These are phyloP conservation scores for Lithophane ornitopus DNA, from an alignment of 2,888 invertebrate genomes.

Conservation along the genomic window DNA sequence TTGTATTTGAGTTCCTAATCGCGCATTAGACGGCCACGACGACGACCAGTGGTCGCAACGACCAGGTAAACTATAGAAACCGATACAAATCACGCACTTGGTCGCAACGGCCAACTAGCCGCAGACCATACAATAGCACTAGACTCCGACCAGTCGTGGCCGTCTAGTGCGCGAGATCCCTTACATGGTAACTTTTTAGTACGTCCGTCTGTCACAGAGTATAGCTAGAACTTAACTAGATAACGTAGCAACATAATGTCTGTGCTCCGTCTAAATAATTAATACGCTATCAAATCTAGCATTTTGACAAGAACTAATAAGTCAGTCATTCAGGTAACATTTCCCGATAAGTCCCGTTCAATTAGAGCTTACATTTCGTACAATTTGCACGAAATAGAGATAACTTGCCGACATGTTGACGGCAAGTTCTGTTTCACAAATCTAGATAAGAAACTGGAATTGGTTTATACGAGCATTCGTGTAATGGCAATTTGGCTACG, in stretches of 20 bases:
- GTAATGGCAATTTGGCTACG: neutral
- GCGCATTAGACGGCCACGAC: too few relatives aligned
- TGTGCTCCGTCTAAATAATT: neutral
- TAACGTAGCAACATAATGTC: neutral
- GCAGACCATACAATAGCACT: too few relatives aligned
- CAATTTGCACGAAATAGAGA: constrained; percentile 47
- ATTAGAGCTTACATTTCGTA: constrained; percentile 40
- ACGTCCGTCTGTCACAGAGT: neutral
- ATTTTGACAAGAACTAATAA: constrained; percentile 18
- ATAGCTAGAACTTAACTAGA: neutral
- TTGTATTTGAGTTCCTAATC: too few relatives aligned
- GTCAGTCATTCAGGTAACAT: constrained; percentile 15
- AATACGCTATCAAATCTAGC: neutral
- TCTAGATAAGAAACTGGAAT: constrained; percentile 44
- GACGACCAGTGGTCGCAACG: too few relatives aligned
- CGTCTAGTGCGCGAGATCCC: too few relatives aligned
- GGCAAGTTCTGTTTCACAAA: constrained; percentile 31
- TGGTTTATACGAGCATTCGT: constrained; percentile 20
- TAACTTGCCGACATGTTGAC: constrained; percentile 50
- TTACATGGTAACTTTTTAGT: neutral
- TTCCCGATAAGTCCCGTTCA: constrained; percentile 34
- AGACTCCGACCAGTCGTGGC: too few relatives aligned
- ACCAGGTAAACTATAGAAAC: too few relatives aligned
- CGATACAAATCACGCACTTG: too few relatives aligned
- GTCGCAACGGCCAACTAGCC: too few relatives aligned